phyloP scores from a whole-genome alignment of 1,140 invertebrate genomes.

The Vollenhovia emeryi region DNA sequence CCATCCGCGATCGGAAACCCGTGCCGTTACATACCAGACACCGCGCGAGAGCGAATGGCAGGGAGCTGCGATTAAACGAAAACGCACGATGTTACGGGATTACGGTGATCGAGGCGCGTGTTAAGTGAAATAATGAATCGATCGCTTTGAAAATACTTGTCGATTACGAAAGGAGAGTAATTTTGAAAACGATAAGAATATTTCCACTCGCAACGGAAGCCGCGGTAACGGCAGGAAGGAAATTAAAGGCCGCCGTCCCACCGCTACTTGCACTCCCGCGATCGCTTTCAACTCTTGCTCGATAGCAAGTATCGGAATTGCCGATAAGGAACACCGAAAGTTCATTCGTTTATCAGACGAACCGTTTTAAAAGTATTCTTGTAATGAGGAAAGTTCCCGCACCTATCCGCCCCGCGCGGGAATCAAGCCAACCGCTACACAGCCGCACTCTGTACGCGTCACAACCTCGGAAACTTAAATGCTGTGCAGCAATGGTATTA shows the following conservation, averaged over 20 bases:
- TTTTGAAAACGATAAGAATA: background rate
- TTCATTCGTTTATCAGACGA: slow-evolving; percentile 62
- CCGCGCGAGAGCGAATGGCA: slow-evolving; percentile 20
- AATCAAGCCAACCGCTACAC: slow-evolving; percentile 54
- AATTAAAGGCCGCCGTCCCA: slow-evolving; percentile 40
- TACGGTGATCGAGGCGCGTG: background rate
- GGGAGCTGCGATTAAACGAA: background rate
- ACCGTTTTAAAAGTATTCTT: slow-evolving; percentile 64
- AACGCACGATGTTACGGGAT: background rate
- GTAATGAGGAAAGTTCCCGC: slow-evolving; percentile 67
- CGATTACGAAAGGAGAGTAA: background rate
- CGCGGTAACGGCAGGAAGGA: background rate
- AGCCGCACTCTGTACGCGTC: background rate
- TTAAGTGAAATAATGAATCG: background rate
- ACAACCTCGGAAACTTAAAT: slow-evolving; percentile 23
- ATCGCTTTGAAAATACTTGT: background rate
- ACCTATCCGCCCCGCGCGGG: background rate
- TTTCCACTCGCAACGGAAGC: background rate
- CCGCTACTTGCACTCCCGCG: slow-evolving; percentile 25
- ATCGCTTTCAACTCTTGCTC: slow-evolving; percentile 39
- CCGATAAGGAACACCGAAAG: slow-evolving; percentile 57
- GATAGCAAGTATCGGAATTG: slow-evolving; percentile 45
- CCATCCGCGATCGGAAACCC: slow-evolving; percentile 59
- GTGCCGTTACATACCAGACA: slow-evolving; percentile 33
- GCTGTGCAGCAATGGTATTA: background rate